Evolutionary conservation across 64 coral and sea anemone genomes (phyloP).

Genomic region (Hydrozoanthus tunicans): DNA sequence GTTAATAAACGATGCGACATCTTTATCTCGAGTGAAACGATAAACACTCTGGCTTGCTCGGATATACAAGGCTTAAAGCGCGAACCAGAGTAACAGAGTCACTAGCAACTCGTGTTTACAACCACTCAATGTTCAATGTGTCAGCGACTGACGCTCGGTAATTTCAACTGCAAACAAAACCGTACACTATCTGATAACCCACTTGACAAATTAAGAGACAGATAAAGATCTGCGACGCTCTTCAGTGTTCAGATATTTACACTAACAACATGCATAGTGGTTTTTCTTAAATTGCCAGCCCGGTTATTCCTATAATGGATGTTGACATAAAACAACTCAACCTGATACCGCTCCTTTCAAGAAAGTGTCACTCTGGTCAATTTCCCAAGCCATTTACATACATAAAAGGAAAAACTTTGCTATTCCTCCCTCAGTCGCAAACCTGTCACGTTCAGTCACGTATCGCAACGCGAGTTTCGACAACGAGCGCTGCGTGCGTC

Average conservation of each 20-base stretch:
- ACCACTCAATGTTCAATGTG: neutral
- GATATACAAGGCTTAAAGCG: neutral
- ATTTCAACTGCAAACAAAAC: conserved; percentile 19
- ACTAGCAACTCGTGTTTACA: conserved; percentile 35
- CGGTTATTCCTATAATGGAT: conserved; percentile 42
- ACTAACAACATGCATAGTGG: conserved; percentile 24
- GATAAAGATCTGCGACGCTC: conserved; percentile 54
- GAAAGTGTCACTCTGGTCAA: conserved; percentile 16
- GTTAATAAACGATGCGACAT: neutral
- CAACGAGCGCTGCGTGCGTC: neutral
- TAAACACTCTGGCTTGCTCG: conserved; percentile 8
- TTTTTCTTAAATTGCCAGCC: conserved; percentile 16
- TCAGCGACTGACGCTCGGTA: neutral
- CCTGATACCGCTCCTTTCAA: conserved; percentile 51
- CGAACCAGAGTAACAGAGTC: conserved; percentile 37
- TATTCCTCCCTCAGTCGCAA: neutral
- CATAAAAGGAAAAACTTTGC: neutral
- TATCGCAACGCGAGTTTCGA: neutral
- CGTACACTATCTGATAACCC: neutral
- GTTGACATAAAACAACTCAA: conserved; percentile 32
- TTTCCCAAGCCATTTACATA: conserved; percentile 20
- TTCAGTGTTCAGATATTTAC: conserved; percentile 15
- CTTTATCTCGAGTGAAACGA: conserved; percentile 15
- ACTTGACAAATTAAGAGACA: neutral
- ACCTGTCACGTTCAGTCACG: conserved; percentile 46